These are phyloP conservation scores for Oryzias curvinotus DNA, from an alignment of 2,113 vertebrate species.

Conservation along the genomic window DNA sequence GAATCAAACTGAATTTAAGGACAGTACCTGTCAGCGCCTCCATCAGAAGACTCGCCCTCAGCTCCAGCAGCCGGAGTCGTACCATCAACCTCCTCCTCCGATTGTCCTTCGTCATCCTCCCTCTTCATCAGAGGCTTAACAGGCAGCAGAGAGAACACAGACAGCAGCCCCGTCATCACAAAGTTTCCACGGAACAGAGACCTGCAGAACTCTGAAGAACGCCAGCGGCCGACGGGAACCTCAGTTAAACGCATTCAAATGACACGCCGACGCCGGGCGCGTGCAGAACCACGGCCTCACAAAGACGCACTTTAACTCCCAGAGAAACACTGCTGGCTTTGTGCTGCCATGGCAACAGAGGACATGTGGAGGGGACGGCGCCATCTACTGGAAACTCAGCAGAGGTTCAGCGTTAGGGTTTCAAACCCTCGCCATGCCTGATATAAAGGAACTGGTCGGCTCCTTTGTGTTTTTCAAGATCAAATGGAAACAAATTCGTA, in stretches of 20 bases:
- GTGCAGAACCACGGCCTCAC: constrained; percentile 30
- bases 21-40: constrained; percentile 84
- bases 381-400: constrained; percentile 55
- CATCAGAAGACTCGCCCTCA: constrained; percentile 58
- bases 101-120: constrained; percentile 61
- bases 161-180: constrained; percentile 89
- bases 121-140: constrained; percentile 78
- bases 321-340: constrained; percentile 67
- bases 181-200: constrained; percentile 13
- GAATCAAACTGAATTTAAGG: too few species aligned
- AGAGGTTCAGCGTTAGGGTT: too few species aligned
- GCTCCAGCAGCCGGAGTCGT: constrained; percentile 3
- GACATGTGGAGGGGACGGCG: constrained; percentile 29
- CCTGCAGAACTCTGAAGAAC: constrained; percentile 1
- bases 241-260: constrained; percentile 59
- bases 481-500: too few species aligned
- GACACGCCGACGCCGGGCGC: constrained; percentile 2
- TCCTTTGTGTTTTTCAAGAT: too few species aligned
- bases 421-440: too few species aligned
- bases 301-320: constrained; percentile 45
- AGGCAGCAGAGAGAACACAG: constrained; percentile 84
- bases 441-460: too few species aligned
- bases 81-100: constrained; percentile 43
- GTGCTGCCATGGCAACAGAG: constrained; percentile 80
- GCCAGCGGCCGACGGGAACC: background rate